Evolutionary conservation across 2,113 vertebrate species (phyloP).

Genomic region (Eubucco bourcierii): DNA sequence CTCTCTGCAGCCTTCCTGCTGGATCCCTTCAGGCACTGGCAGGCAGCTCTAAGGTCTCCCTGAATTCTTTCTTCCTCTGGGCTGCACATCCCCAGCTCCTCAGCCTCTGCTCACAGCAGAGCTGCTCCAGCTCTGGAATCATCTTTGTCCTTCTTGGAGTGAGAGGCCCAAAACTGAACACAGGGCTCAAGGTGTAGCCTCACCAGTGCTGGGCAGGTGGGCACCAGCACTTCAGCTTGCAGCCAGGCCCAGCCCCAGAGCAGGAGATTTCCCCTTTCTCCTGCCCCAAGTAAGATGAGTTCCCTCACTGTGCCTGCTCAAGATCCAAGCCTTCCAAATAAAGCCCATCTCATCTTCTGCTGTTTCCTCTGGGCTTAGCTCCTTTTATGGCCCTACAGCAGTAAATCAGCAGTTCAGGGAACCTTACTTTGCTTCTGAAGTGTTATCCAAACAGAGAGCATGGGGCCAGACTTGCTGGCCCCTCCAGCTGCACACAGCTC

Average conservation of each 20-base stretch:
- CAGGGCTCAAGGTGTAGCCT: no score
- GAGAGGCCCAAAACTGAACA: no score
- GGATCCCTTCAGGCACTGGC: no score
- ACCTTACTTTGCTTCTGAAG: conserved; percentile 54
- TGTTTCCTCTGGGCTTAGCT: neutral
- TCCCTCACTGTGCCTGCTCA: neutral
- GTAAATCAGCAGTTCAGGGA: conserved; percentile 62
- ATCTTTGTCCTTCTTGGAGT: no score
- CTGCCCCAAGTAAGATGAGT: neutral
- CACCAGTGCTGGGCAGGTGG: no score
- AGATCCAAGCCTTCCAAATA: neutral
- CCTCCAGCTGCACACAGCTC: neutral
- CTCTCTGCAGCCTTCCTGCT: no score
- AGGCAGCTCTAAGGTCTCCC: no score
- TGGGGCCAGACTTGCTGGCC: conserved; percentile 68
- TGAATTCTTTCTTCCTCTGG: no score
- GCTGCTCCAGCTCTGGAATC: no score
- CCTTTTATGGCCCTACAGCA: conserved; percentile 41
- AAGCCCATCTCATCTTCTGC: neutral
- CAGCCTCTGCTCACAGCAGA: no score
- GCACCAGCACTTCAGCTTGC: no score
- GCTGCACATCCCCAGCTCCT: no score
- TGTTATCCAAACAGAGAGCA: conserved; percentile 58
- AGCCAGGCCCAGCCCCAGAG: neutral
- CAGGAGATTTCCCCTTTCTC: neutral